phyloP scores from a whole-genome alignment of 1,140 invertebrate genomes.

The Drosophila baimaii region DNA sequence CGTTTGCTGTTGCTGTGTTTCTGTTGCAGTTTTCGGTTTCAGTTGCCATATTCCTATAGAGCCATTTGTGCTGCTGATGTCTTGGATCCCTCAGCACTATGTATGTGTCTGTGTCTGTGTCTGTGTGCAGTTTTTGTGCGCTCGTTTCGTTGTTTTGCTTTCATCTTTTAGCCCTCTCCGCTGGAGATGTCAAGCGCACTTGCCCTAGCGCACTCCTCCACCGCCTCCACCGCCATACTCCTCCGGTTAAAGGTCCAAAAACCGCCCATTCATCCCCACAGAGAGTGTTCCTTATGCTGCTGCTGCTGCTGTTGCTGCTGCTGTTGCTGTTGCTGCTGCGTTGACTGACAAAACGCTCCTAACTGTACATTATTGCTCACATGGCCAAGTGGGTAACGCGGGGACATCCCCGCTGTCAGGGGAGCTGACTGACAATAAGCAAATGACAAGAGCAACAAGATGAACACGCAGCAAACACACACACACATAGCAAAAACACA shows the following conservation, averaged over 20 bases:
- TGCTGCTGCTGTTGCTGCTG: background rate
- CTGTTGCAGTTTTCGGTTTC: constrained; percentile 5
- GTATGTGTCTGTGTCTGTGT: too few relatives aligned
- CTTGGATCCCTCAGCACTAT: constrained; percentile 29
- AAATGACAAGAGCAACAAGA: constrained; percentile 37
- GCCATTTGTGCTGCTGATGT: constrained; percentile 25
- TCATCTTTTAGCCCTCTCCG: constrained; percentile 39
- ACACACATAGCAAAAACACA: background rate
- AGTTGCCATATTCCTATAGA: constrained; percentile 3
- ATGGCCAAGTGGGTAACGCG: constrained; percentile 21
- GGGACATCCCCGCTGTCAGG: constrained; percentile 9
- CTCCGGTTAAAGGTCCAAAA: background rate
- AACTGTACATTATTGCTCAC: constrained; percentile 65
- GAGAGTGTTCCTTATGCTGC: constrained; percentile 29
- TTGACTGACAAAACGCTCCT: constrained; percentile 67
- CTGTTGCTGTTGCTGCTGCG: constrained; percentile 8
- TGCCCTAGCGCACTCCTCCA: constrained; percentile 22
- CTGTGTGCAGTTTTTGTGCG: constrained; percentile 34
- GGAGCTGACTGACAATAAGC: constrained; percentile 32
- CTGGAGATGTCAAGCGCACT: constrained; percentile 70
- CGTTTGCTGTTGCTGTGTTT: constrained; percentile 9
- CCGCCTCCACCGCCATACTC: background rate
- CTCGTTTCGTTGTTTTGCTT: constrained; percentile 45
- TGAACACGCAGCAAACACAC: constrained; percentile 18
- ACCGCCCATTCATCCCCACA: constrained; percentile 25